Evolutionary conservation across 2,888 invertebrate species (phyloP), one percentile per base, ranked within the genome.

Genomic region (Mimumesa dahlbomi): DNA sequence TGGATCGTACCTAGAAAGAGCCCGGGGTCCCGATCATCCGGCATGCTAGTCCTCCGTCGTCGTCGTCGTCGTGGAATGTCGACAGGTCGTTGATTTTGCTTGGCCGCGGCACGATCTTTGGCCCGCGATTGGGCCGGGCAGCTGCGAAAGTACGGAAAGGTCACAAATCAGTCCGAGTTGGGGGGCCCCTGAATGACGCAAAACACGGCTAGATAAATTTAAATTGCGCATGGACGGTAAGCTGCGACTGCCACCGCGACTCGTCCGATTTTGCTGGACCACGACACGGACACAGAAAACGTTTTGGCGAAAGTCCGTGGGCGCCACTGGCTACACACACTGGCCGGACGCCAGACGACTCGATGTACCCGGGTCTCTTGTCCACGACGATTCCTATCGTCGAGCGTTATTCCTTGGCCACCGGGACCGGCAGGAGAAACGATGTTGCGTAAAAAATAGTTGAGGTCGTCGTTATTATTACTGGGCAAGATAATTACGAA

Each of bases 201-300:
- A 87, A 87, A 85, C 83, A 82, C 82, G 85, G 83, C 82, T 86
- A 85, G 86, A 87, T 88, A 87, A 88, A 88, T 87, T 88, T 88
- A 88, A 89, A 87, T 88, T 82, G 83, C 82, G 79, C 84, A 74
- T 82, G 82, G 81, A 81, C 52, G 48, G 50, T 18, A 7, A 4
- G 34, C 11, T 4, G 9, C 34, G 34, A 11, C 3, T 34, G n/a
- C 34, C 34, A n/a, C 34, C 9, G 11, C 34, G 34, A 34, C 34
- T 13, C 42, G 58, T 14, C 22, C 21, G 21, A 40, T n/a, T 13
- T 11, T 25, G 19, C 50, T 65, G 67, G 67, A 69, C 18, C 34
- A n/a, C n/a, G n/a, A n/a, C n/a, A n/a, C n/a, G n/a, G n/a, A n/a
- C n/a, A n/a, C n/a, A n/a, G n/a, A n/a, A n/a, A n/a, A n/a, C 56